phyloP scores from a whole-genome alignment of 2,888 invertebrate genomes.

The Acrobasis repandana region DNA sequence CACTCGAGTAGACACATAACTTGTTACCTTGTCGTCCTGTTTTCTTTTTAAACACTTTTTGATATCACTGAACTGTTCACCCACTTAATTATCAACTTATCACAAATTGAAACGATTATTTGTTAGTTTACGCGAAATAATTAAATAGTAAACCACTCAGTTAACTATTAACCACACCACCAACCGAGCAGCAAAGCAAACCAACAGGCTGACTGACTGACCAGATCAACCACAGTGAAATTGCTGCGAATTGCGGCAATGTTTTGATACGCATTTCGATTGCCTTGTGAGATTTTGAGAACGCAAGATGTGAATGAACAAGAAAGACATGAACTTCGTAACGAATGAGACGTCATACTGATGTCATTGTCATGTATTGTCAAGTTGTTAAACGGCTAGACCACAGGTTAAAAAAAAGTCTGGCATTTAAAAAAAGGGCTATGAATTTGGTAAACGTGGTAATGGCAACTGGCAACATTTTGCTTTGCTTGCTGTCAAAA shows the following conservation, averaged over 20 bases:
- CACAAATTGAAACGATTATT: constrained; percentile 38
- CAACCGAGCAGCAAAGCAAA: constrained; percentile 27
- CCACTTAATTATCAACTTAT: constrained; percentile 50
- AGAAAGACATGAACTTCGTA: constrained; percentile 53
- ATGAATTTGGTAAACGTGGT: neutral
- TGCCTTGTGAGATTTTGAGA: constrained; percentile 30
- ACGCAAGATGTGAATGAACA: constrained; percentile 37
- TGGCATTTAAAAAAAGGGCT: neutral
- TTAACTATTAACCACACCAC: constrained; percentile 25
- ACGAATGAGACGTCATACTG: neutral
- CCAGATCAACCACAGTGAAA: constrained; percentile 41
- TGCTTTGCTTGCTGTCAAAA: neutral
- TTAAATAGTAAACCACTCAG: constrained; percentile 26
- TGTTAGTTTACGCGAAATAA: constrained; percentile 36
- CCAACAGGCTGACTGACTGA: constrained; percentile 46
- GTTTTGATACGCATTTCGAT: constrained; percentile 48
- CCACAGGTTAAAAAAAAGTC: neutral
- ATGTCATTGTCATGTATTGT: no score
- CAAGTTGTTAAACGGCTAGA: neutral
- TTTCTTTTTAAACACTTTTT: constrained; percentile 38
- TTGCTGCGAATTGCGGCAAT: constrained; percentile 46
- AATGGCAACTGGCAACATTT: constrained; percentile 1
- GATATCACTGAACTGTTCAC: constrained; percentile 43
- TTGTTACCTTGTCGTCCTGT: constrained; percentile 45
- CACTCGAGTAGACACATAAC: constrained; percentile 64